Evolutionary conservation across 2,797 vertebrate species (phyloP).

Genomic region (Valencia hispanica): DNA sequence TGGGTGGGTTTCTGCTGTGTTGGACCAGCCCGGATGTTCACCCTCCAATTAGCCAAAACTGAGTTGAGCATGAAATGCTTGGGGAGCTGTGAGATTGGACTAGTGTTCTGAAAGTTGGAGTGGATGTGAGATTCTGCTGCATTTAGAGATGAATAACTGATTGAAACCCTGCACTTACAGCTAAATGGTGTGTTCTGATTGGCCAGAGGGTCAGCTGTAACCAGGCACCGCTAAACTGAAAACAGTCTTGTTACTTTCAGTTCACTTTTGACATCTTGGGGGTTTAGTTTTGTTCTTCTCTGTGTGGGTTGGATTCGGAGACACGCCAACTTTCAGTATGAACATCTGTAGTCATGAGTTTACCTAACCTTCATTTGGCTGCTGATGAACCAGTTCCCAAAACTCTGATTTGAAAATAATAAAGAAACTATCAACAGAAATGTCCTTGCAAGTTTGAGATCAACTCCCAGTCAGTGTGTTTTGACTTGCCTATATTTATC

Average conservation of each 20-base stretch:
- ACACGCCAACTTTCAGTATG: conserved; percentile 6
- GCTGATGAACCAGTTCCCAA: conserved; percentile 16
- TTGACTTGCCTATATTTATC: conserved; percentile 24
- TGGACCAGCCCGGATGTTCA: conserved; percentile 58
- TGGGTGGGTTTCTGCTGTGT: conserved; percentile 43
- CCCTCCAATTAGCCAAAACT: conserved; percentile 78
- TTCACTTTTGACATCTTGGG: conserved; percentile 55
- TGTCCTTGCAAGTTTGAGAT: conserved; percentile 9
- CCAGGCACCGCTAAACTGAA: conserved; percentile 32
- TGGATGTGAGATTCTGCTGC: conserved; percentile 24
- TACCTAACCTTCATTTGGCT: conserved; percentile 6
- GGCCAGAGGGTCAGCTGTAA: conserved; percentile 57
- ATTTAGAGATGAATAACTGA: conserved; percentile 44
- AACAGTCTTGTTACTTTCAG: conserved; percentile 43
- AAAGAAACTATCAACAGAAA: conserved; percentile 25
- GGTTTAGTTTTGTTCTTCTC: conserved; percentile 12
- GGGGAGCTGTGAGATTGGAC: conserved; percentile 44
- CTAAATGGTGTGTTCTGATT: conserved; percentile 55
- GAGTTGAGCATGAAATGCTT: conserved; percentile 60
- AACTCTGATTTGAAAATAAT: conserved; percentile 8
- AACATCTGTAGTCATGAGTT: conserved; percentile 3
- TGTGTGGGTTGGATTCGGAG: conserved; percentile 22
- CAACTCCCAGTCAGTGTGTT: conserved; percentile 9
- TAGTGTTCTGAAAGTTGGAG: conserved; percentile 26
- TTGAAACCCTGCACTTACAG: conserved; percentile 53